Evolutionary conservation across 2,888 invertebrate genomes (phyloP).

Genomic region (Acanthosepion esculentum): DNA sequence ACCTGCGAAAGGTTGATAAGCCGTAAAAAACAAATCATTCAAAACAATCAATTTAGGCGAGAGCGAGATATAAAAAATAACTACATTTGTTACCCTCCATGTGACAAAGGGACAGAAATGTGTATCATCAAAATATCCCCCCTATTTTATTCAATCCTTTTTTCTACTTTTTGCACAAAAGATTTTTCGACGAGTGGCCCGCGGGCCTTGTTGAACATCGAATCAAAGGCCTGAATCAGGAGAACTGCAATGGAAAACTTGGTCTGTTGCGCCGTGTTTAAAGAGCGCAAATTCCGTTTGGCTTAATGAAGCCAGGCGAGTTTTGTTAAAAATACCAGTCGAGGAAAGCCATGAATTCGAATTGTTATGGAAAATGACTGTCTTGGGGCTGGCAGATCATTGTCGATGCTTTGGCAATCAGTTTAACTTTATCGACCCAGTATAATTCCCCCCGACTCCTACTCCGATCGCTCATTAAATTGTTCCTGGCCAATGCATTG

Average conservation of each 20-base stretch:
- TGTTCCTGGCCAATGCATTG: constrained; percentile 10
- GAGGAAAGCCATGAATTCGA: constrained; percentile 16
- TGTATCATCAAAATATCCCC: not conserved
- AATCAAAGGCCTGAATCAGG: not conserved
- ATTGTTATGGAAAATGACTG: constrained; percentile 12
- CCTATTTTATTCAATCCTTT: not conserved
- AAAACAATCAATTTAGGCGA: too few relatives aligned
- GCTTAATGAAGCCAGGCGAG: constrained; percentile 3
- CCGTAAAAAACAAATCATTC: too few relatives aligned
- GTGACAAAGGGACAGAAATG: too few relatives aligned
- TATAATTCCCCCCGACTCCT: not conserved
- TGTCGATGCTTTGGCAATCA: constrained; percentile 15
- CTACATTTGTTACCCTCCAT: too few relatives aligned
- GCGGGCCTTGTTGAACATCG: not conserved
- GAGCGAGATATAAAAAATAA: too few relatives aligned
- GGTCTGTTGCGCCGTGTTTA: not conserved
- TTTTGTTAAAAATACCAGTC: constrained; percentile 12
- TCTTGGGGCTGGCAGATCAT: constrained; percentile 14
- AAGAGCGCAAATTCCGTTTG: not conserved
- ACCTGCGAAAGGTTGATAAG: too few relatives aligned
- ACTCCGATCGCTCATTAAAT: not conserved
- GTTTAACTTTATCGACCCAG: constrained; percentile 18
- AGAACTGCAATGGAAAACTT: not conserved
- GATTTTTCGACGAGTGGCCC: not conserved
- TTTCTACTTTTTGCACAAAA: not conserved